phyloP scores from a whole-genome alignment of 2,113 vertebrate genomes.

The Apodemus sylvaticus region DNA sequence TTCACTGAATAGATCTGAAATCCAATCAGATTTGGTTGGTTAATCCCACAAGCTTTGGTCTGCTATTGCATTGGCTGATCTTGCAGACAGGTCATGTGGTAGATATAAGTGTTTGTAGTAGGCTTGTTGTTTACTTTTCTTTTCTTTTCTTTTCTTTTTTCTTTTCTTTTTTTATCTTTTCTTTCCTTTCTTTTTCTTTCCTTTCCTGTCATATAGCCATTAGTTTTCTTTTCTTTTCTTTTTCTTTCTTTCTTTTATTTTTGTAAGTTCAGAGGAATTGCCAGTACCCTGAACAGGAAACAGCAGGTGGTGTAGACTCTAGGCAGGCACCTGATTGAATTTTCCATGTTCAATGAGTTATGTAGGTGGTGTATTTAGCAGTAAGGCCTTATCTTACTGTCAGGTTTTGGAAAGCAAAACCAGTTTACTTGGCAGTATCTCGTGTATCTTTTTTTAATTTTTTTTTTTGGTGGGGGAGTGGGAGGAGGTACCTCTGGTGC shows the following conservation, averaged over 20 bases:
- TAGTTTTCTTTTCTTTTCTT: no score
- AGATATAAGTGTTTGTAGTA: background rate
- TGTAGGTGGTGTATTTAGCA: background rate
- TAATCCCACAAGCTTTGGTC: background rate
- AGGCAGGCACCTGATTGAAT: background rate
- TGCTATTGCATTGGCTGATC: background rate
- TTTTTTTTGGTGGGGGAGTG: no score
- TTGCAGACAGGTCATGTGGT: background rate
- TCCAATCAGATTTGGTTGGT: background rate
- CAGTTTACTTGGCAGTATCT: background rate
- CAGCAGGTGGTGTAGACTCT: background rate
- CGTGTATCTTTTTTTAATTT: no score
- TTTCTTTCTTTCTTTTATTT: no score
- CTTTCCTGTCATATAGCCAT: no score
- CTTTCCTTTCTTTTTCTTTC: no score
- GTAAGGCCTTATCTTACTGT: no score
- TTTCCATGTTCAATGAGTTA: background rate
- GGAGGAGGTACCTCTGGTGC: rapidly evolving
- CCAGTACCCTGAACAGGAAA: background rate
- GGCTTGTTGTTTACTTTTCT: background rate
- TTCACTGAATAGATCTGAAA: background rate
- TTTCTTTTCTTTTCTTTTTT: no score
- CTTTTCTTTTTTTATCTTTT: no score
- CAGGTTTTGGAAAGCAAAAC: background rate
- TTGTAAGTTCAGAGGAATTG: background rate